Conservation (phyloP, 1,140 invertebrate genomes). For the Drosophila neocordata region DNA sequence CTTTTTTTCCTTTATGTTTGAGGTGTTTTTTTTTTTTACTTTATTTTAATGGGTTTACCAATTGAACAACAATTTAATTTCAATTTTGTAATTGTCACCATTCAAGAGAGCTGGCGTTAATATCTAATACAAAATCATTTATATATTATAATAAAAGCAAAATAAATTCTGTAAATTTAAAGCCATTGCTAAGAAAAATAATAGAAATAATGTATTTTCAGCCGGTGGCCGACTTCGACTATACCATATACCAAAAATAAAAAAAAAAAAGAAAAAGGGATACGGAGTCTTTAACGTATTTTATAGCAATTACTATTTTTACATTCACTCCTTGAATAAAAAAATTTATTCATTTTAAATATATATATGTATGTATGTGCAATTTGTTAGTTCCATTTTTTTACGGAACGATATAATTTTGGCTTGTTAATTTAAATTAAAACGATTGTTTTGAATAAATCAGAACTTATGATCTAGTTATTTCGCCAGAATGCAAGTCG, state of each 20-base stretch:
- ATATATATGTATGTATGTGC: too few species aligned
- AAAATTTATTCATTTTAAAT: too few species aligned
- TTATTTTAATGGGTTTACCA: background rate
- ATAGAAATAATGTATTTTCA: background rate
- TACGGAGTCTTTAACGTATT: too few species aligned
- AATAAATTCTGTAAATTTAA: constrained; percentile 1
- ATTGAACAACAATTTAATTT: constrained; percentile 12
- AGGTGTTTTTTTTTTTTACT: background rate
- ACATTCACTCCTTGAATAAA: too few species aligned
- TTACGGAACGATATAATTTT: background rate
- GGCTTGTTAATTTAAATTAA: background rate
- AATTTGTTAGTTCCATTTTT: background rate
- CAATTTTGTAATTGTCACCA: background rate
- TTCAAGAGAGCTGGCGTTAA: constrained; percentile 8
- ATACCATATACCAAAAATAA: background rate
- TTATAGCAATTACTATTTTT: too few species aligned
- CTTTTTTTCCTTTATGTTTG: background rate
- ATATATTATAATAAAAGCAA: background rate
- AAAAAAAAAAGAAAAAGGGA: too few species aligned
- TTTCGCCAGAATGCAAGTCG: background rate
- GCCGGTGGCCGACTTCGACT: background rate
- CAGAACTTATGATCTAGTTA: background rate
- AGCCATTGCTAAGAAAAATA: background rate
- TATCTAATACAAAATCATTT: background rate
- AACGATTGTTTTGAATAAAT: background rate